phyloP scores from a whole-genome alignment of 2,113 vertebrate species.

The Elgaria multicarinata region DNA sequence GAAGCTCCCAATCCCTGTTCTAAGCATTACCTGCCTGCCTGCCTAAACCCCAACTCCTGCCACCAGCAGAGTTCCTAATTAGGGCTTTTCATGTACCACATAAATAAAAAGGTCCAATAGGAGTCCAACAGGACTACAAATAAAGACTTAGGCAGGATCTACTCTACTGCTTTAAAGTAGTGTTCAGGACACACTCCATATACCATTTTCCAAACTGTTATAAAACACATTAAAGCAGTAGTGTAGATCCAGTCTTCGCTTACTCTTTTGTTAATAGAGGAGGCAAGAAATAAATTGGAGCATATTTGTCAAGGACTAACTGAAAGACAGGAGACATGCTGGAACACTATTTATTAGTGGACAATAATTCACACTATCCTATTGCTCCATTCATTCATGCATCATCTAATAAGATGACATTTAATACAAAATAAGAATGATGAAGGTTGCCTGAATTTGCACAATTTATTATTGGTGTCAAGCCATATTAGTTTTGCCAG shows the following conservation, averaged over 20 bases:
- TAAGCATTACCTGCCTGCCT: too few relatives aligned
- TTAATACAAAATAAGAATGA: slow-evolving; percentile 71
- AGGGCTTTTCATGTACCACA: neutral
- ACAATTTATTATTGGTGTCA: slow-evolving; percentile 71
- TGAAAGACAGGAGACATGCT: slow-evolving; percentile 19
- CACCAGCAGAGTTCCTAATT: neutral
- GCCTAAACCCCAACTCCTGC: too few relatives aligned
- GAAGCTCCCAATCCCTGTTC: too few relatives aligned
- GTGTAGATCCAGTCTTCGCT: too few relatives aligned
- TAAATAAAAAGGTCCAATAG: neutral
- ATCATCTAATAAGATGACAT: slow-evolving; percentile 67
- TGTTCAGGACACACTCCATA: too few relatives aligned
- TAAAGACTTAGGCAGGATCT: too few relatives aligned
- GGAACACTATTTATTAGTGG: slow-evolving; percentile 47
- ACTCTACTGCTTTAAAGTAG: too few relatives aligned
- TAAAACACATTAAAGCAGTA: too few relatives aligned
- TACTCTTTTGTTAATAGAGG: slow-evolving; percentile 18
- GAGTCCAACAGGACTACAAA: slow-evolving; percentile 6
- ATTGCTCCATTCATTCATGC: slow-evolving; percentile 49
- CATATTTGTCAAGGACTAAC: slow-evolving; percentile 52
- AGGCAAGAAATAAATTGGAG: slow-evolving; percentile 39
- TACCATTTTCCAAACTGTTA: too few relatives aligned
- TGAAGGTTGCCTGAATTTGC: slow-evolving; percentile 60
- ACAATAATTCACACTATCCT: slow-evolving; percentile 44
- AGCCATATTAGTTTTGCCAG: slow-evolving; percentile 62